phyloP scores from a whole-genome alignment of 2,113 vertebrate genomes.

The Pardalotus punctatus region DNA sequence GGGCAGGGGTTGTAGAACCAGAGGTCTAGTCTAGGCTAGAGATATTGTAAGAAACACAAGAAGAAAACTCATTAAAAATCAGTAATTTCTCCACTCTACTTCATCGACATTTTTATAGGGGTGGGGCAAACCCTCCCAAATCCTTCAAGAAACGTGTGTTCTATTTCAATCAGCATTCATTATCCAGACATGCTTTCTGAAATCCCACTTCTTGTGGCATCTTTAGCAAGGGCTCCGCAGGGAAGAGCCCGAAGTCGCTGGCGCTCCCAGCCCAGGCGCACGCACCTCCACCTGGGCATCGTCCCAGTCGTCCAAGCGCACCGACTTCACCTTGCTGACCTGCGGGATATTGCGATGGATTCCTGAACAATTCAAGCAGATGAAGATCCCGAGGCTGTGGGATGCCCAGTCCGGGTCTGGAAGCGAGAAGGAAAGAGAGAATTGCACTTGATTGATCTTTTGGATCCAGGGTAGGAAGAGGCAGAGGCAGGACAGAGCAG shows the following conservation, averaged over 20 bases:
- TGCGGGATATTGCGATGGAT: conserved; percentile 91
- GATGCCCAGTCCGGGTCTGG: conserved; percentile 95
- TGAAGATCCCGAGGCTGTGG: conserved; percentile 89
- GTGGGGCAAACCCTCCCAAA: background rate
- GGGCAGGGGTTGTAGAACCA: background rate
- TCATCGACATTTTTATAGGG: background rate
- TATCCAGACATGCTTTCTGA: fast-evolving
- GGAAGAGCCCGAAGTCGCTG: background rate
- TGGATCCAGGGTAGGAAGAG: background rate
- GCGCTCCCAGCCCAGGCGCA: background rate
- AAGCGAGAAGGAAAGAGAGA: background rate
- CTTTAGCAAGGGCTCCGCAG: background rate
- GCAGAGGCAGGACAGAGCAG: background rate
- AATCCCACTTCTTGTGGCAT: fast-evolving
- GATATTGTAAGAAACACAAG: background rate
- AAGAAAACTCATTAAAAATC: background rate
- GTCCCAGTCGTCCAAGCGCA: conserved; percentile 90
- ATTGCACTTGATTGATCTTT: background rate
- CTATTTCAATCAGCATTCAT: background rate
- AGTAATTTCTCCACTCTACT: background rate
- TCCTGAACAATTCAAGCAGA: conserved; percentile 92
- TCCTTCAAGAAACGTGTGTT: fast-evolving
- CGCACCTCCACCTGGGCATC: conserved; percentile 87
- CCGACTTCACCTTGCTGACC: conserved; percentile 90
- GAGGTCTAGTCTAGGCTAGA: background rate